Percentiles rank a stretch among this genome's conserved stretches.
phyloP scores from a whole-genome alignment of 2,888 invertebrate genomes.

The Eupithecia abbreviata region DNA sequence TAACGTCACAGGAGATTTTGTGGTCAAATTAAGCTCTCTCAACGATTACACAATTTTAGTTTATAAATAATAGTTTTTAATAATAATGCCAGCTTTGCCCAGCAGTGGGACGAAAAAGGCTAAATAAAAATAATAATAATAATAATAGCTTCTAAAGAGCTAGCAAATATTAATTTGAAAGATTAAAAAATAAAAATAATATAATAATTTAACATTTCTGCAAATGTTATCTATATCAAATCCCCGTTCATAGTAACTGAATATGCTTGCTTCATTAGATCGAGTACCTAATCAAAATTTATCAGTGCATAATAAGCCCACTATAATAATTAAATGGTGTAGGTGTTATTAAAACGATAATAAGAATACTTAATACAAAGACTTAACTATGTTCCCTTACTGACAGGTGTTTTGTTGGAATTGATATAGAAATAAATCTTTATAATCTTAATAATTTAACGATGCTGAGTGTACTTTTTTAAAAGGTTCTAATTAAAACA shows the following conservation, averaged over 20 bases:
- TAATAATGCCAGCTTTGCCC: too few relatives aligned
- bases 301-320: neutral
- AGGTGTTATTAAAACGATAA: neutral
- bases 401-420: neutral
- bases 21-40: too few relatives aligned
- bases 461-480: conserved; percentile 2
- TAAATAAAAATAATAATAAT: too few relatives aligned
- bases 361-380: neutral
- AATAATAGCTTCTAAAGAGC: neutral
- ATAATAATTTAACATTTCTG: neutral
- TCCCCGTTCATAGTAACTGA: too few relatives aligned
- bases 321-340: neutral
- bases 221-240: too few relatives aligned
- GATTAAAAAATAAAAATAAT: neutral
- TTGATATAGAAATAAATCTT: neutral
- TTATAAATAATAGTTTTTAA: neutral
- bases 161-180: neutral
- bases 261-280: neutral
- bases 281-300: neutral
- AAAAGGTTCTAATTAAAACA: conserved; percentile 65
- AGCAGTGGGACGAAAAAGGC: too few relatives aligned
- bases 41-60: neutral
- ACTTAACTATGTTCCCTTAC: too few relatives aligned
- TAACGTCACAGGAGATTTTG: too few relatives aligned
- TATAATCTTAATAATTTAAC: neutral